These are phyloP conservation scores for Camponotus fellah DNA, from an alignment of 2,888 invertebrate genomes.

Conservation along the genomic window DNA sequence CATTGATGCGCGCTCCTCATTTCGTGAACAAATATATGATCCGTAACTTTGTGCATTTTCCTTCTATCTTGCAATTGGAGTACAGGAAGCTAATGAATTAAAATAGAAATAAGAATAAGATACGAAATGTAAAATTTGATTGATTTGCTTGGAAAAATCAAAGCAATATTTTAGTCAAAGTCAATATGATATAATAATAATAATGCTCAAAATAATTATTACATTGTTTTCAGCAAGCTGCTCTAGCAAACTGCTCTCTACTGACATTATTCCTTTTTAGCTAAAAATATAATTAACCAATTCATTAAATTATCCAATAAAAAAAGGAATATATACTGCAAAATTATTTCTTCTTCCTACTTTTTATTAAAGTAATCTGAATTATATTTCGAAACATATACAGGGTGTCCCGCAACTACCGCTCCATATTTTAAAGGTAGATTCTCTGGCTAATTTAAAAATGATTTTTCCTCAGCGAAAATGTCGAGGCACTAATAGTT, in stretches of 20 bases:
- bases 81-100: background rate
- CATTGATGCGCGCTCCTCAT: background rate
- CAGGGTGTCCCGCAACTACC: too few species aligned
- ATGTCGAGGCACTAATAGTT: too few species aligned
- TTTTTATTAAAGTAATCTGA: background rate
- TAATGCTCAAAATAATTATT: background rate
- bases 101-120: background rate
- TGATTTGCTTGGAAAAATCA: background rate
- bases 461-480: too few species aligned
- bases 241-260: background rate
- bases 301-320: background rate
- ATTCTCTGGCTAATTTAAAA: too few species aligned
- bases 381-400: background rate
- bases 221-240: background rate
- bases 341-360: background rate
- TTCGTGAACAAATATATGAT: background rate
- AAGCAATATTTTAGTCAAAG: background rate
- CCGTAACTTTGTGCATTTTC: background rate
- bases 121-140: background rate
- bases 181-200: background rate
- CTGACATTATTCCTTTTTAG: background rate
- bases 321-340: background rate
- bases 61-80: background rate
- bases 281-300: background rate
- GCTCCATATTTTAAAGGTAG: too few species aligned